Evolutionary conservation across 2,113 vertebrate genomes (phyloP).

Genomic region (Camelus bactrianus): DNA sequence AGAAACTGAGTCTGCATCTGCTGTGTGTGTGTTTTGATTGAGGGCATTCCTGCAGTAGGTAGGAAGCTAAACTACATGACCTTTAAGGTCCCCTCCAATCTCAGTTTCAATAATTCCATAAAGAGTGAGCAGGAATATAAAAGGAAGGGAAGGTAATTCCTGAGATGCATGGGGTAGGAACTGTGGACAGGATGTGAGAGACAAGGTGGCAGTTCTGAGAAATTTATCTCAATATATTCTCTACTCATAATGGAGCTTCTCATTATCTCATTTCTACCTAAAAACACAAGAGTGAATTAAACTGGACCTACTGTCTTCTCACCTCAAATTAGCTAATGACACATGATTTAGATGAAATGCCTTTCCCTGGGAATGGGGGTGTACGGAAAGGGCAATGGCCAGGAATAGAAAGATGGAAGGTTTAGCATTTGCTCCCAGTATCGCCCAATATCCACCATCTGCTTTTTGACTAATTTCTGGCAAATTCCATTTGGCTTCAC

Average conservation of each 20-base stretch:
- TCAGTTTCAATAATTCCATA: not conserved
- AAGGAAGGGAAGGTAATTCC: not conserved
- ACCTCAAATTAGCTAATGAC: constrained; percentile 1
- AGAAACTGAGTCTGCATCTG: not conserved
- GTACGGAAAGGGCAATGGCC: not conserved
- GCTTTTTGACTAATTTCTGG: not conserved
- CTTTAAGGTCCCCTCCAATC: not conserved
- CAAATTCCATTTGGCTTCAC: not conserved
- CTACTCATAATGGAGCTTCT: not conserved
- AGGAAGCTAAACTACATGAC: not conserved
- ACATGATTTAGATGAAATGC: not conserved
- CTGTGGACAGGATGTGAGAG: not conserved
- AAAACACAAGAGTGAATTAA: not conserved
- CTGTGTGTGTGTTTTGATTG: not conserved
- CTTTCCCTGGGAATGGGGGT: not conserved
- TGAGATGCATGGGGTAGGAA: not conserved
- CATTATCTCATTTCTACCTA: not conserved
- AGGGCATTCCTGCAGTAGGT: not conserved
- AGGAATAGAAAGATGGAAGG: not conserved
- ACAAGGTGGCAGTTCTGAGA: not conserved
- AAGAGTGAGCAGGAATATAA: not conserved
- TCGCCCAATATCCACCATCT: constrained; percentile 2
- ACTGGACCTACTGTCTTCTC: not conserved
- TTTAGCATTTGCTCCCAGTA: not conserved
- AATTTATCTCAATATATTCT: not conserved